Percentiles rank a stretch among this genome's conserved stretches.
phyloP scores from a whole-genome alignment of 2,113 vertebrate genomes.

The Pelvicachromis taeniatus region DNA sequence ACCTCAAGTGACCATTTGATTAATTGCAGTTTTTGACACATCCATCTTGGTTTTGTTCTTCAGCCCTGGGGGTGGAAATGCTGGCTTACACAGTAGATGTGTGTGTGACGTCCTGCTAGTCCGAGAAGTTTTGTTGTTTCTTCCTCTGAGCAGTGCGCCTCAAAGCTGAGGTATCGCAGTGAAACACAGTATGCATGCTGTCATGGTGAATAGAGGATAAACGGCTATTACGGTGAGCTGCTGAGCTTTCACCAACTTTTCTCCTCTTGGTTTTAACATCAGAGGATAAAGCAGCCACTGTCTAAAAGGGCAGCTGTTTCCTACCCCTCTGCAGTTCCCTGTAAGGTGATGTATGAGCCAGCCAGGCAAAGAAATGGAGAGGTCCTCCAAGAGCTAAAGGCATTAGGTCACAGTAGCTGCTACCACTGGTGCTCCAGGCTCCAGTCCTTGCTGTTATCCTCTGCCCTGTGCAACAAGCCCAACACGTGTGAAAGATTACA shows the following conservation, averaged over 20 bases:
- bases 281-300: slow-evolving; percentile 38
- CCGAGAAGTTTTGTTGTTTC: neutral
- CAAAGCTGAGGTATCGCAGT: neutral
- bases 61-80: neutral
- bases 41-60: neutral
- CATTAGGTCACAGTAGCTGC: slow-evolving; percentile 48
- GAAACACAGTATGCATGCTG: slow-evolving; percentile 11
- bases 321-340: slow-evolving; percentile 24
- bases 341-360: slow-evolving; percentile 54
- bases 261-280: slow-evolving; percentile 10
- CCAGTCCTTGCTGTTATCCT: neutral
- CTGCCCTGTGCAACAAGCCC: slow-evolving; percentile 4
- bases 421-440: neutral
- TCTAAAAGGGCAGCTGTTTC: slow-evolving; percentile 42
- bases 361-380: slow-evolving; percentile 1
- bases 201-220: slow-evolving; percentile 8
- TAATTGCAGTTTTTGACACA: neutral
- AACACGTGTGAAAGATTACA: slow-evolving; percentile 56
- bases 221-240: neutral
- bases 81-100: neutral
- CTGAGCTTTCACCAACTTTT: slow-evolving; percentile 38
- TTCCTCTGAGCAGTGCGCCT: neutral
- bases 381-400: slow-evolving; percentile 51
- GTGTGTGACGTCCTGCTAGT: neutral
- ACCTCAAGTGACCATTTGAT: neutral